phyloP scores from a whole-genome alignment of 2,797 vertebrate species.

The Gallinago stenura region DNA sequence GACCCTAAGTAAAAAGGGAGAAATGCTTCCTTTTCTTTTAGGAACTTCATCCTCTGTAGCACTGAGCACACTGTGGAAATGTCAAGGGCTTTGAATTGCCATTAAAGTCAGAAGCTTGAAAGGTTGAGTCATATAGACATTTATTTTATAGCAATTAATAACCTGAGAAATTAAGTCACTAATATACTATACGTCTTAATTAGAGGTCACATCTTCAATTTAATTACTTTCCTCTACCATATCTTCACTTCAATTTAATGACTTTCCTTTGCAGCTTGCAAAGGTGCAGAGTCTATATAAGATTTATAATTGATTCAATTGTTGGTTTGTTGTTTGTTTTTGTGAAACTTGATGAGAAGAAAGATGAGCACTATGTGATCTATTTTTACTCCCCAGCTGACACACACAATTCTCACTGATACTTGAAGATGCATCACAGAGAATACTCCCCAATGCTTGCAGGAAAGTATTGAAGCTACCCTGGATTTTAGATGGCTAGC shows the following conservation, averaged over 20 bases:
- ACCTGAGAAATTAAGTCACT: slow-evolving; percentile 48
- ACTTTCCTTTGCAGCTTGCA: background rate
- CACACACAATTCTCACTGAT: background rate
- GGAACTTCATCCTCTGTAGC: background rate
- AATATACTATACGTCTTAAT: slow-evolving; percentile 38
- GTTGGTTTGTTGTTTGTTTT: slow-evolving; percentile 31
- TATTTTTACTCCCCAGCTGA: background rate
- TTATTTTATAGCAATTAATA: slow-evolving; percentile 63
- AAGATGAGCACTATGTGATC: background rate
- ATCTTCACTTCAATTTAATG: background rate
- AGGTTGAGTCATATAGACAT: slow-evolving; percentile 30
- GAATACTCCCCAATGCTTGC: background rate
- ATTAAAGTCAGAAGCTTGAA: slow-evolving; percentile 46
- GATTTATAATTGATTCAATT: background rate
- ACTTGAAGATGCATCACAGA: background rate
- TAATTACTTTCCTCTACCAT: slow-evolving; percentile 19
- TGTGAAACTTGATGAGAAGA: slow-evolving; percentile 5
- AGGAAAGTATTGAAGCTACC: background rate
- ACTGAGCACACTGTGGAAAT: slow-evolving; percentile 15
- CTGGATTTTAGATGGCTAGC: background rate
- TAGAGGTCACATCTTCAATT: slow-evolving; percentile 24
- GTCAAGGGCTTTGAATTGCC: slow-evolving; percentile 54
- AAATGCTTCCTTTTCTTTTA: background rate
- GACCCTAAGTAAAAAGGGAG: slow-evolving; percentile 13
- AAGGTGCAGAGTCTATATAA: background rate